Percentiles rank a stretch among this genome's conserved stretches.
Conservation (phyloP, 2,797 vertebrate genomes). For the Rachycentron canadum region DNA sequence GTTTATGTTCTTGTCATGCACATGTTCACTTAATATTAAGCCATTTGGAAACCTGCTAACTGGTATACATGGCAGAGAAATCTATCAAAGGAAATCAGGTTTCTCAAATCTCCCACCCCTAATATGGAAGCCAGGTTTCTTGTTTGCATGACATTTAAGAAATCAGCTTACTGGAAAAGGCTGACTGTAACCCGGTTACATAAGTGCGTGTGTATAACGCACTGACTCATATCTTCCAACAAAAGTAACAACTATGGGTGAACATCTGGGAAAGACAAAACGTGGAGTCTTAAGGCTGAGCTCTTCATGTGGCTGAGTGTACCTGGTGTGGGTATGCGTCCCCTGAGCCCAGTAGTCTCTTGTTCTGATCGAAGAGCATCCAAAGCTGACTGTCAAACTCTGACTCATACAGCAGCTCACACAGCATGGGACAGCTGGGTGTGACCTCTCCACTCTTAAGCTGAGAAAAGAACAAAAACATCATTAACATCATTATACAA, state of each 20-base stretch:
- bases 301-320: background rate
- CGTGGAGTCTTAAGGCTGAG: background rate
- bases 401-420: slow-evolving; percentile 96
- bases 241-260: background rate
- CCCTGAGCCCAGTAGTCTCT: slow-evolving; percentile 95
- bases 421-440: slow-evolving; percentile 95
- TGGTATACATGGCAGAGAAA: background rate
- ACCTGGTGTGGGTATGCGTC: slow-evolving; percentile 99
- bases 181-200: background rate
- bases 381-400: slow-evolving; percentile 99
- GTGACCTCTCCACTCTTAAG: slow-evolving; percentile 98
- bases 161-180: background rate
- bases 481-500: background rate
- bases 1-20: background rate
- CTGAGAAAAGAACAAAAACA: slow-evolving; percentile 76
- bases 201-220: background rate
- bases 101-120: too few relatives aligned
- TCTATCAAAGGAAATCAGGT: background rate
- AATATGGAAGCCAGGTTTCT: too few relatives aligned
- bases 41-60: background rate
- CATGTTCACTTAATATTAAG: background rate
- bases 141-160: too few relatives aligned
- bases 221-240: background rate
- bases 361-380: slow-evolving; percentile 99
- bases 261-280: background rate